Base-by-base conservation (phyloP, 1,140 invertebrate species). In the Dysdera silvatica region DNA sequence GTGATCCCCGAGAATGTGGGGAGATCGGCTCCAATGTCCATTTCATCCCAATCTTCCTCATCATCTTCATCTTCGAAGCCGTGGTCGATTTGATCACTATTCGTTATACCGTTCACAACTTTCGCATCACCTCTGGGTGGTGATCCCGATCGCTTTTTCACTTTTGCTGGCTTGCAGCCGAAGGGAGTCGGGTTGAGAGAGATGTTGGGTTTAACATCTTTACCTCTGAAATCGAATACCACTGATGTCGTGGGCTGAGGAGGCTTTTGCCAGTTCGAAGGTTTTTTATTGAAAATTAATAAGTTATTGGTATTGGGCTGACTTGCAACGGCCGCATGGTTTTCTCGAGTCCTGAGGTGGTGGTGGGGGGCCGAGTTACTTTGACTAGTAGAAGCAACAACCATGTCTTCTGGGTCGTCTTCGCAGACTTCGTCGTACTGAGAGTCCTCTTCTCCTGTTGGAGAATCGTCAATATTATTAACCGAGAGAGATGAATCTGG, bases 1-100 rank as follows among this genome's bases (percentile, higher is more conserved):
- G 83, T 80, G 61, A 92, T 86, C 74, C 85, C 83, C 76, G 87
- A 89, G 5, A 58, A 45, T 51, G 54, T 28, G 26, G 69, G 69
- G 14, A 61, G 40, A 18, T 61, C 49, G 18, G 59, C 59, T 4
- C 59, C 59, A 78, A 79, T 57, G 78, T 77, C 71, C 32, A 79
- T 78, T 48, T 69, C 67, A 55, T 78, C 77, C 48, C 80, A 78
- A 52, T 79, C 77, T n/a, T 61, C 59, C 16, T 31, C 26, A 28
- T 49, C 45, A n/a, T n/a, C n/a, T 7, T 60, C 57, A 51, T 49
- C 57, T 29, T 52, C 47, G 7, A 16, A 28, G 18, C 5, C 41
- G 5, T n/a, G 20, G 23, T 52, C 47, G 2, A 45, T 51, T 6
- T 51, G 24, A 6, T 60, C 57, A 10, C 7, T 7, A 7, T 5